Evolutionary conservation across 2,113 vertebrate species (phyloP).

Genomic region (Leptobrachium leishanense): DNA sequence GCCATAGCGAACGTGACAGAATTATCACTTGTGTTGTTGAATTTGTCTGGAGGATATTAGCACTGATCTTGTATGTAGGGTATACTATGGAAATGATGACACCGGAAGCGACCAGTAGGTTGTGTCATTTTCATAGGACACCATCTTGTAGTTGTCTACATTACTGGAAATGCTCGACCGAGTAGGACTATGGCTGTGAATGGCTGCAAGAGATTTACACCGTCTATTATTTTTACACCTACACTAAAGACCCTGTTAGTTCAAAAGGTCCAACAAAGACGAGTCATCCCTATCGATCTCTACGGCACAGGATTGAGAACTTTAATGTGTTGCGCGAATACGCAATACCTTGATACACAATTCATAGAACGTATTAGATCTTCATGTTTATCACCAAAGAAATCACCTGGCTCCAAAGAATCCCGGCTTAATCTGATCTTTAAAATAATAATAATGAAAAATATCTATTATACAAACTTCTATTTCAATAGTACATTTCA

Average conservation of each 20-base stretch:
- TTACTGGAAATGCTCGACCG: neutral
- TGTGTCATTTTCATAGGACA: neutral
- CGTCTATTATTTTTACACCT: neutral
- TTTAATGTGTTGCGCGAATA: neutral
- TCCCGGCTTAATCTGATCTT: constrained; percentile 23
- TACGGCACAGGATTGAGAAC: neutral
- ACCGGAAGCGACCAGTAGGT: too few relatives aligned
- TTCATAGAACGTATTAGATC: constrained; percentile 47
- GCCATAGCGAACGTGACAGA: too few relatives aligned
- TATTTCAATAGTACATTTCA: constrained; percentile 37
- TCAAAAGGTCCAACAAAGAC: neutral
- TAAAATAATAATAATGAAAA: constrained; percentile 18
- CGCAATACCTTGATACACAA: neutral
- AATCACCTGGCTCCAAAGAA: constrained; percentile 34
- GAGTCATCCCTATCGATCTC: neutral
- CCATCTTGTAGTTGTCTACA: neutral
- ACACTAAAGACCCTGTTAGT: constrained; percentile 10
- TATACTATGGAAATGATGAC: too few relatives aligned
- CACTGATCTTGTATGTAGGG: too few relatives aligned
- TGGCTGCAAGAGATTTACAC: neutral
- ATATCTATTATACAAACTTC: constrained; percentile 20
- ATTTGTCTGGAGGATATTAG: too few relatives aligned
- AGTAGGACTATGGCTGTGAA: neutral
- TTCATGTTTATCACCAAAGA: constrained; percentile 43
- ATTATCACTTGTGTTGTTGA: too few relatives aligned